Evolutionary conservation across 2,113 vertebrate genomes (phyloP).

Genomic region (Ibidorhyncha struthersii): DNA sequence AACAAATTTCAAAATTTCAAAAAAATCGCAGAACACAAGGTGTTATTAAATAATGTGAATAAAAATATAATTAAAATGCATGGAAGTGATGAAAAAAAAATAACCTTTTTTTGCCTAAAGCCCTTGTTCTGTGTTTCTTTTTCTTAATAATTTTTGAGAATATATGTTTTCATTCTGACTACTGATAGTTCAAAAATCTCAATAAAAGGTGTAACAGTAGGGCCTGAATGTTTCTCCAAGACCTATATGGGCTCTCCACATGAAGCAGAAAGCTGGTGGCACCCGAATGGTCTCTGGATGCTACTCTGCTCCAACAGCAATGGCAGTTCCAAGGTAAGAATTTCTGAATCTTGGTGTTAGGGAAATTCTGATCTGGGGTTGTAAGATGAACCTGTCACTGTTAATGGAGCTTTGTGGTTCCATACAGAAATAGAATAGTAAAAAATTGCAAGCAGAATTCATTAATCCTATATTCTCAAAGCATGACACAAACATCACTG

Average conservation of each 20-base stretch:
- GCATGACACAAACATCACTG: not conserved
- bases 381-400: not conserved
- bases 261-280: not conserved
- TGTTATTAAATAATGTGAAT: not conserved
- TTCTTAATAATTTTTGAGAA: not conserved
- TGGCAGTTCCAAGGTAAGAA: not conserved
- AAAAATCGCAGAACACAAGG: not conserved
- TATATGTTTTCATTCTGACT: not conserved
- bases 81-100: not conserved
- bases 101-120: not conserved
- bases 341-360: not conserved
- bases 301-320: not conserved
- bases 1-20: not conserved
- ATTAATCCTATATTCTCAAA: not conserved
- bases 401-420: not conserved
- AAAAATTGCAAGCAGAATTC: not conserved
- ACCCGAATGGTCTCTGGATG: not conserved
- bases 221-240: not conserved
- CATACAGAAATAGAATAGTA: not conserved
- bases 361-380: not conserved
- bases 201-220: not conserved
- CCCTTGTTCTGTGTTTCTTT: not conserved
- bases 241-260: not conserved
- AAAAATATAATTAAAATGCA: not conserved
- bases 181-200: not conserved